Conservation (phyloP, 2,888 invertebrate species). For the Drosophila infuscata region DNA sequence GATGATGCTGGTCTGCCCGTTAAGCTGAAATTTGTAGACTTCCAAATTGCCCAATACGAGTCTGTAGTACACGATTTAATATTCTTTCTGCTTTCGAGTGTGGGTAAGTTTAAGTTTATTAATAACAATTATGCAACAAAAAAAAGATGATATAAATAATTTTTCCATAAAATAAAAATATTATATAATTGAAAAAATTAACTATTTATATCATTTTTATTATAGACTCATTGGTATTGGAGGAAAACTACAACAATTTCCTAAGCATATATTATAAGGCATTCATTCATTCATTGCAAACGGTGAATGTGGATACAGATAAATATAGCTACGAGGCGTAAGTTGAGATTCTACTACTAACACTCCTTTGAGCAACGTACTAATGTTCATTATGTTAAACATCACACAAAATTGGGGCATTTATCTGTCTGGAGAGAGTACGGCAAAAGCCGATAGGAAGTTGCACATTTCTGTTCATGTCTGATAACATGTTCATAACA, state of each 20-base stretch:
- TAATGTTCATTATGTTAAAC: not conserved
- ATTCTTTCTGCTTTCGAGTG: slow-evolving; percentile 87
- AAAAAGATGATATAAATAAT: not conserved
- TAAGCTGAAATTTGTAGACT: slow-evolving; percentile 87
- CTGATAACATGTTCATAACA: not conserved
- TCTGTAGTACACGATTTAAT: slow-evolving; percentile 86
- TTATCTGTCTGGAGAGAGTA: not conserved
- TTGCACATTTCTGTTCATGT: not conserved
- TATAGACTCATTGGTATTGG: slow-evolving; percentile 82
- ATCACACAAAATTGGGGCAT: not conserved
- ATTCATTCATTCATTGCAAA: slow-evolving; percentile 85
- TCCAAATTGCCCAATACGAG: slow-evolving; percentile 86
- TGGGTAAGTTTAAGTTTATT: slow-evolving; percentile 60
- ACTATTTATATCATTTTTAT: not conserved
- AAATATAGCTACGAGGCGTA: slow-evolving; percentile 85
- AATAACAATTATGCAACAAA: not conserved
- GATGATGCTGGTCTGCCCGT: slow-evolving; percentile 82
- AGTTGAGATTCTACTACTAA: slow-evolving; percentile 29
- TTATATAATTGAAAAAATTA: not conserved
- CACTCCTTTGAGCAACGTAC: not conserved
- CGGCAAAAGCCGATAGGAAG: not conserved
- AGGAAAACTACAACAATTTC: slow-evolving; percentile 86
- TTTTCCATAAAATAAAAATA: not conserved
- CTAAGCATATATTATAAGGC: slow-evolving; percentile 86
- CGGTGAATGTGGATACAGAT: slow-evolving; percentile 83